phyloP scores from a whole-genome alignment of 2,888 invertebrate species.

The Ennomos erosarius region DNA sequence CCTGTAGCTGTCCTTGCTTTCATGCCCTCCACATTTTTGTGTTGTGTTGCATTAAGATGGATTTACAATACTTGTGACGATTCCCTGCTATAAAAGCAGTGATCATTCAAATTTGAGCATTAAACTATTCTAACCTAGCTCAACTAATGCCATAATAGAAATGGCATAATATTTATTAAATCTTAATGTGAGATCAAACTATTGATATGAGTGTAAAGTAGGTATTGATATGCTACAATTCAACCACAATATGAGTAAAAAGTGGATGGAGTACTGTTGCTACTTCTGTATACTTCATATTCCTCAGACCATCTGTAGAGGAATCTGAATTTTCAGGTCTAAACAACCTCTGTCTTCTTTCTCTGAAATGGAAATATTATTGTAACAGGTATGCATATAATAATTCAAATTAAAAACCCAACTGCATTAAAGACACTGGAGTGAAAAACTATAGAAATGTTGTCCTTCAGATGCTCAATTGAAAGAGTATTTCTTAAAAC shows the following conservation, averaged over 20 bases:
- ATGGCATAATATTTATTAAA: neutral
- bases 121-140: slow-evolving; percentile 17
- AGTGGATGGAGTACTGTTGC: slow-evolving; percentile 84
- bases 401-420: too few species aligned
- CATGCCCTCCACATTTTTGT: too few species aligned
- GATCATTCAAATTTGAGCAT: slow-evolving; percentile 2
- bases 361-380: slow-evolving; percentile 58
- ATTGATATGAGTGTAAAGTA: slow-evolving; percentile 14
- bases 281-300: slow-evolving; percentile 83
- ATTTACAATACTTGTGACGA: too few species aligned
- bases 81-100: slow-evolving; percentile 1
- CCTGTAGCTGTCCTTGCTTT: too few species aligned
- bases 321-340: slow-evolving; percentile 73
- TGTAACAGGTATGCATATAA: neutral
- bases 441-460: too few species aligned
- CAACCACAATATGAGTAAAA: slow-evolving; percentile 87
- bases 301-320: slow-evolving; percentile 86
- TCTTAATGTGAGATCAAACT: neutral
- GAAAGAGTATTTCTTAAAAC: too few species aligned
- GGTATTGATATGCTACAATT: slow-evolving; percentile 68
- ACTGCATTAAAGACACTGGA: too few species aligned
- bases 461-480: too few species aligned
- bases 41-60: too few species aligned
- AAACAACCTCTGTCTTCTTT: slow-evolving; percentile 75
- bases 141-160: slow-evolving; percentile 3